Percentiles rank a stretch among this genome's conserved stretches.
These are phyloP conservation scores for Orchesellides sinensis DNA, from an alignment of 2,888 invertebrate species.

Conservation along the genomic window DNA sequence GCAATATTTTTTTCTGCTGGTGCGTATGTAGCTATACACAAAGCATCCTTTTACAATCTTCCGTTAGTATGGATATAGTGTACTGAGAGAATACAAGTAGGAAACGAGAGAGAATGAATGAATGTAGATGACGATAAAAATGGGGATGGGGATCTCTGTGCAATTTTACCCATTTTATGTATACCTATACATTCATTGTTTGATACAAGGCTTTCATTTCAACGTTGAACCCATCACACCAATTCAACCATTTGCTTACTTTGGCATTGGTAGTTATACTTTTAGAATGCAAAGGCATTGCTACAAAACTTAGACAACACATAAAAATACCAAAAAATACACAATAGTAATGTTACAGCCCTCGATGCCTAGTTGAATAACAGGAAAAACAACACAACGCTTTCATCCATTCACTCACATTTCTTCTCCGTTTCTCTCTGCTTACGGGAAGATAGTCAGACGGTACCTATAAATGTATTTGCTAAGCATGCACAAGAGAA, in stretches of 20 bases:
- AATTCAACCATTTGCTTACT: constrained; percentile 43
- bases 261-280: constrained; percentile 37
- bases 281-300: not conserved
- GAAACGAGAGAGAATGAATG: constrained; percentile 6
- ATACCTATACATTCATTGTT: constrained; percentile 30
- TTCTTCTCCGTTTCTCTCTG: constrained; percentile 13
- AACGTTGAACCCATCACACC: not conserved
- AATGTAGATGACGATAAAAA: constrained; percentile 25
- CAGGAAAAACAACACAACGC: constrained; percentile 30
- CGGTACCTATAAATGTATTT: not conserved
- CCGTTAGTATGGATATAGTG: not conserved
- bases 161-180: constrained; percentile 14
- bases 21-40: too few species aligned
- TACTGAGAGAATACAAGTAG: not conserved
- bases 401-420: constrained; percentile 29
- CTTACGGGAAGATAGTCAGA: not conserved
- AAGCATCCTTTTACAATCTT: constrained; percentile 10
- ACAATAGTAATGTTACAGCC: too few species aligned
- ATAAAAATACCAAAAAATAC: too few species aligned
- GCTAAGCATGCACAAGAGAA: not conserved
- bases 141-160: constrained; percentile 26
- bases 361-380: not conserved
- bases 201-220: constrained; percentile 13
- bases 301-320: not conserved
- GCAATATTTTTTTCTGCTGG: constrained; percentile 11